A percentile compares a stretch with the other conserved stretches of the same genome.
Conservation (phyloP, 2,113 vertebrate species). For the Motacilla alba region DNA sequence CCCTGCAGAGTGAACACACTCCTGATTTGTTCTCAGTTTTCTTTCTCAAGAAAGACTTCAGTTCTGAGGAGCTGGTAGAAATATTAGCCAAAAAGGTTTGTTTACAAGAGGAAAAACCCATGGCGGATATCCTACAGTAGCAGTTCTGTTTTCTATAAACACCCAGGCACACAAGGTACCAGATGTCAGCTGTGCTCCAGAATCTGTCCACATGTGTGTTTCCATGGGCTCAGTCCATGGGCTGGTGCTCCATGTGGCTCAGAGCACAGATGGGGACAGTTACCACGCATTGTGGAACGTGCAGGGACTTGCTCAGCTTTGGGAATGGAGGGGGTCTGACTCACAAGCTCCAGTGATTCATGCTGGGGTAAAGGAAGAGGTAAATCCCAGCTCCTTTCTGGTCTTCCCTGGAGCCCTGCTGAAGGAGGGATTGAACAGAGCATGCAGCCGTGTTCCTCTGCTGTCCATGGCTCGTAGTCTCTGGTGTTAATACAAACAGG, state of each 20-base stretch:
- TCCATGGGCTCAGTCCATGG: neutral
- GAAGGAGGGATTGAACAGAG: neutral
- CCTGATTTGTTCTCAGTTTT: neutral
- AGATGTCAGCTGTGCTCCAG: conserved; percentile 12
- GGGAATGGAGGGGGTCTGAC: conserved; percentile 23
- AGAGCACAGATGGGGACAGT: neutral
- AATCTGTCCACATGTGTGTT: neutral
- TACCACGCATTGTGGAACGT: neutral
- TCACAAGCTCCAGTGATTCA: conserved; percentile 55
- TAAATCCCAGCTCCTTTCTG: neutral
- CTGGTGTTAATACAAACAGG: neutral
- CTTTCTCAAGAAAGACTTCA: neutral
- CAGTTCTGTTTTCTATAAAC: conserved; percentile 27
- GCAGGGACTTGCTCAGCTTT: neutral
- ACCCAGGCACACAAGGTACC: conserved; percentile 1
- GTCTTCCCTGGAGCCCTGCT: neutral
- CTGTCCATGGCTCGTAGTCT: neutral
- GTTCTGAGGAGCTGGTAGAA: neutral
- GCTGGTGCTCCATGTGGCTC: neutral
- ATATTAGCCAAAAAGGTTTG: neutral
- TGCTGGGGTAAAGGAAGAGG: conserved; percentile 6
- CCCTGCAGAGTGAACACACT: neutral
- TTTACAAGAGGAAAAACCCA: conserved; percentile 4
- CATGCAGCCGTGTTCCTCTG: neutral
- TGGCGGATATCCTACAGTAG: conserved; percentile 7